phyloP scores from a whole-genome alignment of 2,888 invertebrate species.

The Hymenopus coronatus region DNA sequence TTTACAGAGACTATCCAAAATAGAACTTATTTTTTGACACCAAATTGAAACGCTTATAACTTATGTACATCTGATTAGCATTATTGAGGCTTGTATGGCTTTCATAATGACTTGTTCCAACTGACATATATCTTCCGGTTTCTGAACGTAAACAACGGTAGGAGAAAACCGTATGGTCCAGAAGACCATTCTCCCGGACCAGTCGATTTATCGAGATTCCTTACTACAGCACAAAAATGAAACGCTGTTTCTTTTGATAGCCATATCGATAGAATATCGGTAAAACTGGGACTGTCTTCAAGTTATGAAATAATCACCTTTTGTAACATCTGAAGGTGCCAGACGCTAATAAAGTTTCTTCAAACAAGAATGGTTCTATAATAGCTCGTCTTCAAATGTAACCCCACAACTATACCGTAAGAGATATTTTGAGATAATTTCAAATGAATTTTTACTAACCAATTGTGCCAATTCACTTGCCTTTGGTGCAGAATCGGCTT shows the following conservation, averaged over 20 bases:
- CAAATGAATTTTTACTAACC: neutral
- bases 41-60: too few species aligned
- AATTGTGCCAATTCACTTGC: neutral
- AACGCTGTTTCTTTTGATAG: neutral
- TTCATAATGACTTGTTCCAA: too few species aligned
- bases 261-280: neutral
- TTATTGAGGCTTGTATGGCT: too few species aligned
- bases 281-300: neutral
- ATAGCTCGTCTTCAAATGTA: neutral
- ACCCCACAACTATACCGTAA: neutral
- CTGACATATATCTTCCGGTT: too few species aligned
- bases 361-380: neutral
- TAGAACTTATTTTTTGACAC: too few species aligned
- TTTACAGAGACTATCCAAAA: too few species aligned
- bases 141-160: too few species aligned
- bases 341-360: neutral
- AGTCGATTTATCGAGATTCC: neutral
- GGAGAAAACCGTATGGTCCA: neutral
- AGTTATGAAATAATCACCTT: neutral
- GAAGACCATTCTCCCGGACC: neutral
- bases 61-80: too few species aligned
- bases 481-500: neutral
- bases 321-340: neutral
- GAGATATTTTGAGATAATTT: neutral
- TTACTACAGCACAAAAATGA: neutral